Evolutionary conservation across 2,797 vertebrate species (phyloP).

Genomic region (Dicrostonyx torquatus): DNA sequence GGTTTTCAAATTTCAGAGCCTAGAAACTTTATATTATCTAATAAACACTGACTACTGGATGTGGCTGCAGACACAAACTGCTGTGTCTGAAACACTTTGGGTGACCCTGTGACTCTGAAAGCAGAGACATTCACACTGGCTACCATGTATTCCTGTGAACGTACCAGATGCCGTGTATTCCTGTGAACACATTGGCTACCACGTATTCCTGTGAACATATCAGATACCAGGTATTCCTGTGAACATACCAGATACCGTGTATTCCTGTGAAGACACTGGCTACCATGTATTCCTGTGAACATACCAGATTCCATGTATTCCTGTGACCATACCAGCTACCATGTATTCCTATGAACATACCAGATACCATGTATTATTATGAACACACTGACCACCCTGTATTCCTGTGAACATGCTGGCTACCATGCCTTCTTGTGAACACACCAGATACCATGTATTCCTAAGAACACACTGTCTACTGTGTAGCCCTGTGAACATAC

Average conservation of each 20-base stretch:
- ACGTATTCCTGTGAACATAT: too few species aligned
- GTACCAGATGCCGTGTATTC: neutral
- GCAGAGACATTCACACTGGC: neutral
- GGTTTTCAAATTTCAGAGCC: neutral
- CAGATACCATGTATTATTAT: accelerated
- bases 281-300: neutral
- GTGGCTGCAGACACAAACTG: neutral
- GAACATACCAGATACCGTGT: neutral
- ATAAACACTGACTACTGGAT: neutral
- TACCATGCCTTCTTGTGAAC: neutral
- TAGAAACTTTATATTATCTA: neutral
- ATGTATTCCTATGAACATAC: neutral
- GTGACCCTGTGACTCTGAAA: neutral
- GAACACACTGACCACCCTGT: neutral
- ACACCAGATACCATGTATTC: neutral
- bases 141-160: neutral
- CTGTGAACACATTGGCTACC: neutral
- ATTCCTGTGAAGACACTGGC: neutral
- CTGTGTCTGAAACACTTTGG: neutral
- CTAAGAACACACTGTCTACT: neutral
- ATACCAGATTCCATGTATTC: neutral
- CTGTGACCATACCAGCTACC: neutral
- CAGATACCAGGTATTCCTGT: neutral
- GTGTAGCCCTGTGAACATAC: too few species aligned
- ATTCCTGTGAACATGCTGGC: neutral